These are phyloP conservation scores for Rapana venosa DNA, from an alignment of 2,888 invertebrate genomes.

Conservation along the genomic window DNA sequence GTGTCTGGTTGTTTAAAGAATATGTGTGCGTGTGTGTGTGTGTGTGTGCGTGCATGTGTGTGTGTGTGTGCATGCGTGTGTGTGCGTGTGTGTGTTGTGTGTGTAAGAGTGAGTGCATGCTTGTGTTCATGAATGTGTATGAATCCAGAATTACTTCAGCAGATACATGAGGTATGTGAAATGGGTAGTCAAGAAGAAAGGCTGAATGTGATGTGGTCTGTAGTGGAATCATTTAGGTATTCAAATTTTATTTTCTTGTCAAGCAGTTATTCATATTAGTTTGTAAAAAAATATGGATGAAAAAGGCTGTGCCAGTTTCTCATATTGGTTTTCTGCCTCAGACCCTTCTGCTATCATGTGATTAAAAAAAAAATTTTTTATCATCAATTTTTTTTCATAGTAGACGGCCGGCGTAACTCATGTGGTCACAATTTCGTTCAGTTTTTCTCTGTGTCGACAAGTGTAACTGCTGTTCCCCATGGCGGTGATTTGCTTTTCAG, in stretches of 20 bases:
- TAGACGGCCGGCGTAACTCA: not conserved
- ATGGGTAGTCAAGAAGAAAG: not conserved
- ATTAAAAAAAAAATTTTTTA: too few species aligned
- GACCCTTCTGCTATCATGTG: too few species aligned
- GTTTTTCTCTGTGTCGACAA: not conserved
- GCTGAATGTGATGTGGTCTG: too few species aligned
- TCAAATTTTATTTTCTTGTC: too few species aligned
- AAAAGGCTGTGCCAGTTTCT: too few species aligned
- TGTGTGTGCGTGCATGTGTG: not conserved
- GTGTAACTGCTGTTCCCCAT: not conserved
- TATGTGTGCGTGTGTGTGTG: not conserved
- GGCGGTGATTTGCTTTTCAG: slow-evolving; percentile 50
- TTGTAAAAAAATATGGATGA: too few species aligned
- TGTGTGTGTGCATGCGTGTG: not conserved
- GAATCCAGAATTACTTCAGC: not conserved
- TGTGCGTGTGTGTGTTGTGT: slow-evolving; percentile 11
- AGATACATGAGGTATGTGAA: too few species aligned
- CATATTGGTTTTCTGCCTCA: too few species aligned
- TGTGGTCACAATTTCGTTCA: not conserved
- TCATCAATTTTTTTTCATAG: too few species aligned
- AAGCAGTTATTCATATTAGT: too few species aligned
- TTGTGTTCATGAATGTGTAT: not conserved
- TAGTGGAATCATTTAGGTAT: too few species aligned
- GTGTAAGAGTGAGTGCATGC: not conserved
- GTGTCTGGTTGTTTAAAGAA: not conserved